These are phyloP conservation scores for Spodoptera littoralis DNA, from an alignment of 2,888 invertebrate genomes.

Conservation along the genomic window DNA sequence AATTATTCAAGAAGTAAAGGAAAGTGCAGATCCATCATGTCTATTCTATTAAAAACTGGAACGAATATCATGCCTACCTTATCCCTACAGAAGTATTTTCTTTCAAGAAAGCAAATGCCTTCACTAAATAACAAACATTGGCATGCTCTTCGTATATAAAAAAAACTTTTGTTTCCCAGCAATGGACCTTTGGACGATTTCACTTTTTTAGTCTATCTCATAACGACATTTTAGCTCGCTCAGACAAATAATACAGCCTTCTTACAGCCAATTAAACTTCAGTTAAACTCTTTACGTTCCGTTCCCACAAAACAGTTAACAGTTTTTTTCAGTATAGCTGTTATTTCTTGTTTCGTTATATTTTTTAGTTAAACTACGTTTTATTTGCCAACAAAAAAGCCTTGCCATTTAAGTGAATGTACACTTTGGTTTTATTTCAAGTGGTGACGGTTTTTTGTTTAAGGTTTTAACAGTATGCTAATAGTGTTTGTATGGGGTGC, in stretches of 20 bases:
- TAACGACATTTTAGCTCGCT: constrained; percentile 4
- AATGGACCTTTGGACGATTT: background rate
- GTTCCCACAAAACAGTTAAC: constrained; percentile 30
- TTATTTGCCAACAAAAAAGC: background rate
- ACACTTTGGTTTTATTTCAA: background rate
- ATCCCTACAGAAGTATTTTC: too few species aligned
- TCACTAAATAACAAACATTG: too few species aligned
- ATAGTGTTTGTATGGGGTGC: too few species aligned
- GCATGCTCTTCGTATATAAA: too few species aligned
- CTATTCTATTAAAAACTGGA: too few species aligned
- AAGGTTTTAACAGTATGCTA: too few species aligned
- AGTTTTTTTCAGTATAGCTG: constrained; percentile 7
- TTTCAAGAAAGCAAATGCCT: too few species aligned
- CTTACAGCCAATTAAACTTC: constrained; percentile 30
- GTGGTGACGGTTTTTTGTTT: too few species aligned
- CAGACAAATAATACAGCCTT: constrained; percentile 37
- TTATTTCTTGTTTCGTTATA: constrained; percentile 25
- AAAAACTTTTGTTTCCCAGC: too few species aligned
- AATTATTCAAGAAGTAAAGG: too few species aligned
- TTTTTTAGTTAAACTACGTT: constrained; percentile 30
- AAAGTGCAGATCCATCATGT: too few species aligned
- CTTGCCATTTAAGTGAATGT: background rate
- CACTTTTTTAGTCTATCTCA: background rate
- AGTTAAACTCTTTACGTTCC: constrained; percentile 34
- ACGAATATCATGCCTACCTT: too few species aligned